Percentiles rank a stretch among this genome's conserved stretches.
Conservation (phyloP, 2,797 vertebrate genomes). For the Vireo griseus region DNA sequence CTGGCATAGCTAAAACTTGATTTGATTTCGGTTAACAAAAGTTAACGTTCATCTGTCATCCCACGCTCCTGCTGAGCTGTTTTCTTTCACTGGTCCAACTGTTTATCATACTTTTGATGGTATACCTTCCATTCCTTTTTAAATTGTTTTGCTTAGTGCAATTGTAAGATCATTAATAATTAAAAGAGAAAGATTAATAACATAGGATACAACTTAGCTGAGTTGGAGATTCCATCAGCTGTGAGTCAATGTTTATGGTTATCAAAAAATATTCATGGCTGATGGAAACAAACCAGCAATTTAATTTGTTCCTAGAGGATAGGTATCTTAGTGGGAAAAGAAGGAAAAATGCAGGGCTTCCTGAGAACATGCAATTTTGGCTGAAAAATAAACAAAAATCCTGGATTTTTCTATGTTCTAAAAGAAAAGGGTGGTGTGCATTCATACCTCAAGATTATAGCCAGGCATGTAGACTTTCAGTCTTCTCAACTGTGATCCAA, state of each 20-base stretch:
- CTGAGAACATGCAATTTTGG: background rate
- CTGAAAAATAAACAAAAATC: background rate
- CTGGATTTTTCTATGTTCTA: background rate
- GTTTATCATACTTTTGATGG: background rate
- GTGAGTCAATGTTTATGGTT: slow-evolving; percentile 26
- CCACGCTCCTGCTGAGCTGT: background rate
- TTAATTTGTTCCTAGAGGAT: background rate
- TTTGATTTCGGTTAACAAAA: slow-evolving; percentile 11
- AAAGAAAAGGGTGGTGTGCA: background rate
- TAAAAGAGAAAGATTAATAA: slow-evolving; percentile 15
- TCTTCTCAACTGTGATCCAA: background rate
- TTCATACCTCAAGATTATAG: background rate
- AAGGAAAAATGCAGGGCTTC: background rate
- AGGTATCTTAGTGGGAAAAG: background rate
- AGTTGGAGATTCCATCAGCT: background rate
- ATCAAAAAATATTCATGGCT: background rate
- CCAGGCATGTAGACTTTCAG: background rate
- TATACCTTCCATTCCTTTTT: background rate
- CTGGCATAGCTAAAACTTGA: background rate
- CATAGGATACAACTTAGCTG: background rate
- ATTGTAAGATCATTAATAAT: slow-evolving; percentile 24
- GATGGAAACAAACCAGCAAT: background rate
- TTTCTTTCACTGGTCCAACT: background rate
- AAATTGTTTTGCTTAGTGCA: background rate
- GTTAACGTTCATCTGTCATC: background rate